Conservation (phyloP, 2,113 vertebrate species). For the Numida meleagris region DNA sequence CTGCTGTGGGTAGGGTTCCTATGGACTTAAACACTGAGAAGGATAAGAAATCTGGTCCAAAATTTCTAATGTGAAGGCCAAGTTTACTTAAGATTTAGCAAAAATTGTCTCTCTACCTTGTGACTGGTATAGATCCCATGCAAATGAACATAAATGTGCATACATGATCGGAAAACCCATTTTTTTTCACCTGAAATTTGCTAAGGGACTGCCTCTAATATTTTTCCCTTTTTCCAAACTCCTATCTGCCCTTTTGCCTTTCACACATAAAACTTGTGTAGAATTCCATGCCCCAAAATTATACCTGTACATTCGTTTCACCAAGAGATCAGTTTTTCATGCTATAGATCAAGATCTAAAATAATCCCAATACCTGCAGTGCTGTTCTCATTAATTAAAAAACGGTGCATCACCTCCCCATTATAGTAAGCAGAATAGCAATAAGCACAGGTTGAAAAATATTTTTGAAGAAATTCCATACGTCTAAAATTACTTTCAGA, state of each 20-base stretch:
- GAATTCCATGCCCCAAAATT: not conserved
- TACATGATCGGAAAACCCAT: not conserved
- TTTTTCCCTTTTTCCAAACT: not conserved
- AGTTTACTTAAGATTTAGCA: not conserved
- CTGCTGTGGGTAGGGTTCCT: too few relatives aligned
- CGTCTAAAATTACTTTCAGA: not conserved
- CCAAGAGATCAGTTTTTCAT: not conserved
- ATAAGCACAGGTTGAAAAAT: not conserved
- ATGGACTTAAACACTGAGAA: not conserved
- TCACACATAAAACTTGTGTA: not conserved
- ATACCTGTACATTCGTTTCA: not conserved
- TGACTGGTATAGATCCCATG: not conserved
- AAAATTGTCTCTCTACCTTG: not conserved
- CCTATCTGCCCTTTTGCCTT: not conserved
- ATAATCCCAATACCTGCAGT: not conserved
- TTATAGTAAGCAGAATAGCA: not conserved
- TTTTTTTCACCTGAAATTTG: not conserved
- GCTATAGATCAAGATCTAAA: not conserved
- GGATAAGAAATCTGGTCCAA: not conserved
- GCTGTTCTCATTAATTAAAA: not conserved
- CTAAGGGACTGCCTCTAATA: not conserved
- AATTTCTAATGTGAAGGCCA: not conserved
- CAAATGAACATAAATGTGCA: not conserved
- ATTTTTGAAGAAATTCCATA: not conserved
- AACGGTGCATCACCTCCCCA: accelerated